A percentile compares a stretch with the other conserved stretches of the same genome.
phyloP scores from a whole-genome alignment of 2,113 vertebrate genomes.

The Prochilodus magdalenae region DNA sequence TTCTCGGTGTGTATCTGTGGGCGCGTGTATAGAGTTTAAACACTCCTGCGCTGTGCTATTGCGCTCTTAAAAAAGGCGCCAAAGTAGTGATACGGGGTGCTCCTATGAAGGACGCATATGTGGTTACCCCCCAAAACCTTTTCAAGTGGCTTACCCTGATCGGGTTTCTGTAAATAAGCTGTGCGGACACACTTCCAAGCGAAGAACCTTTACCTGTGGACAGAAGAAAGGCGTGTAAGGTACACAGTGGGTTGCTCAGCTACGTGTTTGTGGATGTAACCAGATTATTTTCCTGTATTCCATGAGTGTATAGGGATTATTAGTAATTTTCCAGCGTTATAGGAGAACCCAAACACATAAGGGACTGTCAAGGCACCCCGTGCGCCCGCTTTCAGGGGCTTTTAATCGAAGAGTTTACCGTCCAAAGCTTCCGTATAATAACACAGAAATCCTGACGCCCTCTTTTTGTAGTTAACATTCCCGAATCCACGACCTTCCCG shows the following conservation, averaged over 20 bases:
- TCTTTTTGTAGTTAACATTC: conserved; percentile 41
- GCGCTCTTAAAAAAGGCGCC: no score
- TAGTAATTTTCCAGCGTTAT: not conserved
- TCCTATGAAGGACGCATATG: no score
- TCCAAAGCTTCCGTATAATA: conserved; percentile 1
- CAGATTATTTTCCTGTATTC: no score
- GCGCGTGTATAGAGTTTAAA: not conserved
- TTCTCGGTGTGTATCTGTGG: not conserved
- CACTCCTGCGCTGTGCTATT: no score
- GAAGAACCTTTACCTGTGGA: no score
- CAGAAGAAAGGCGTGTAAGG: no score
- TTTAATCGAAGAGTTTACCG: conserved; percentile 2
- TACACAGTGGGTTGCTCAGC: no score
- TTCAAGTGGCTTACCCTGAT: no score
- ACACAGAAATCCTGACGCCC: not conserved
- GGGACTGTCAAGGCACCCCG: not conserved
- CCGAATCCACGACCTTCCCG: conserved; percentile 54
- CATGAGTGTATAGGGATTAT: not conserved
- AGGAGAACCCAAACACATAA: not conserved
- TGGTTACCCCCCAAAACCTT: no score
- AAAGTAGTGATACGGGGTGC: no score
- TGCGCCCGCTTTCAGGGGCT: not conserved
- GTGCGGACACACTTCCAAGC: not conserved
- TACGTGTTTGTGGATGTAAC: no score
- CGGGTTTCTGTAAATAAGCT: no score